A percentile compares a stretch with the other conserved stretches of the same genome.
These are phyloP conservation scores for Scalopus aquaticus DNA, from an alignment of 2,113 vertebrate genomes.

Conservation along the genomic window DNA sequence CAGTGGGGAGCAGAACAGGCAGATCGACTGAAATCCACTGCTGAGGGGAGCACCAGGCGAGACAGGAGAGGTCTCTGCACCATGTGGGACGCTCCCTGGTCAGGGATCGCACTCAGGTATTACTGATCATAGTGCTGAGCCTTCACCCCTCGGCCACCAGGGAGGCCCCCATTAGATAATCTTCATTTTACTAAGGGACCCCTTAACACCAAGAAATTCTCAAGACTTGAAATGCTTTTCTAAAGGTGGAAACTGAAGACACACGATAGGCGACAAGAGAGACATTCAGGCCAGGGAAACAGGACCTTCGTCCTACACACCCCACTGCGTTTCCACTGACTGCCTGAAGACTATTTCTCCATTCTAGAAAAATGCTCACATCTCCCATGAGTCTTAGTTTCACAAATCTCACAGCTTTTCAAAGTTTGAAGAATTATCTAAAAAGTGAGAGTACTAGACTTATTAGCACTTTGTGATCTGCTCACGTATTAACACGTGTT, in stretches of 20 bases:
- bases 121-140: too few relatives aligned
- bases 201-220: background rate
- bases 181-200: background rate
- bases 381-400: background rate
- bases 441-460: background rate
- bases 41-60: too few relatives aligned
- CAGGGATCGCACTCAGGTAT: too few relatives aligned
- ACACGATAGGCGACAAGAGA: background rate
- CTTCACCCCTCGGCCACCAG: too few relatives aligned
- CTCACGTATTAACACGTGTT: too few relatives aligned
- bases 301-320: background rate
- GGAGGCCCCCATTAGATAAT: background rate
- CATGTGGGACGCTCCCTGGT: too few relatives aligned
- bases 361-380: background rate
- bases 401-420: background rate
- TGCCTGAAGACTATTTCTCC: background rate
- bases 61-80: too few relatives aligned
- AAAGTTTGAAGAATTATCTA: background rate
- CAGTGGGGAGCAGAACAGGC: too few relatives aligned
- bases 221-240: background rate
- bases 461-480: too few relatives aligned
- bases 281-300: background rate
- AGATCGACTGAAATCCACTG: too few relatives aligned
- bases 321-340: background rate
- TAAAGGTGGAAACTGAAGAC: background rate